These are phyloP conservation scores for Brassicogethes aeneus DNA, from an alignment of 2,888 invertebrate species.

Conservation along the genomic window DNA sequence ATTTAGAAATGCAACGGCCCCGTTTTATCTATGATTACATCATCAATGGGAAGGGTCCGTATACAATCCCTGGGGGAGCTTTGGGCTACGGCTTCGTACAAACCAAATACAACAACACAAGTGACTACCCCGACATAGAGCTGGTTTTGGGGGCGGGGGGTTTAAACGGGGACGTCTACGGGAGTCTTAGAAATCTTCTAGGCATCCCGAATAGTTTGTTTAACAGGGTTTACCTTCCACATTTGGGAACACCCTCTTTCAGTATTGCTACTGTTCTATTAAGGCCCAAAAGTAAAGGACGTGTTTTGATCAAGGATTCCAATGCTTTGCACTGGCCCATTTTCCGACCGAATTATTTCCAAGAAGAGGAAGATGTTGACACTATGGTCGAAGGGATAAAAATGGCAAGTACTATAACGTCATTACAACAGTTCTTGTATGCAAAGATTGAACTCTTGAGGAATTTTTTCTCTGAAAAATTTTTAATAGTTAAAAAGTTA, in stretches of 20 bases:
- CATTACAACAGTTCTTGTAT: background rate
- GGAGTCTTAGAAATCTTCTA: conserved; percentile 53
- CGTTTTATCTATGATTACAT: conserved; percentile 53
- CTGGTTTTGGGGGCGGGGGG: conserved; percentile 71
- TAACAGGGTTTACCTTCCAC: conserved; percentile 45
- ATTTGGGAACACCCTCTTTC: conserved; percentile 50
- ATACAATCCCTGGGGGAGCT: conserved; percentile 70
- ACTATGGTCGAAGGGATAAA: conserved; percentile 67
- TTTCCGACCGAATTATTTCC: conserved; percentile 76
- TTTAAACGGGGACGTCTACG: conserved; percentile 63
- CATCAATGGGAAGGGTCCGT: conserved; percentile 55
- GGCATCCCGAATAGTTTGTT: conserved; percentile 57
- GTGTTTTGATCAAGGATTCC: conserved; percentile 57
- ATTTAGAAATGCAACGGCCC: conserved; percentile 46
- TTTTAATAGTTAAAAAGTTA: no score
- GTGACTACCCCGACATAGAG: conserved; percentile 68
- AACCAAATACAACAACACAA: conserved; percentile 46
- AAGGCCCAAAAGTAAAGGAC: conserved; percentile 65
- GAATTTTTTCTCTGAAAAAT: no score
- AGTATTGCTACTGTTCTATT: conserved; percentile 65
- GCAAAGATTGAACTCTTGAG: background rate
- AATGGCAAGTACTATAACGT: conserved; percentile 44
- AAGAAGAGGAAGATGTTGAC: conserved; percentile 59
- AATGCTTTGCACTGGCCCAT: conserved; percentile 69
- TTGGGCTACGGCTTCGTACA: conserved; percentile 67